Base-by-base conservation (phyloP, 2,888 invertebrate genomes). In the Sthenelais limicola region DNA sequence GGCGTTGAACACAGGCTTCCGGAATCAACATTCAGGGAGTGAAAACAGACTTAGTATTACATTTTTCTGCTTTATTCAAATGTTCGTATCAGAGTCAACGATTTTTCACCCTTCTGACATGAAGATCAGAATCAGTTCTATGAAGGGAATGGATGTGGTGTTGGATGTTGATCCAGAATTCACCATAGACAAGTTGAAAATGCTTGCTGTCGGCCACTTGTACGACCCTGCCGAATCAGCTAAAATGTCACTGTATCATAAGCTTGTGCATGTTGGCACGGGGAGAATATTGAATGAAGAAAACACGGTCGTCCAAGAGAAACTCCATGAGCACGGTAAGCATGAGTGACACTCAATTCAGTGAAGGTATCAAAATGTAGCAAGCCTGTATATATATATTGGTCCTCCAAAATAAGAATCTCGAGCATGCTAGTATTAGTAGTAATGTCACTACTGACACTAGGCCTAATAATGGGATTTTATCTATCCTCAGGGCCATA, bases 61-160 rank as follows among this genome's bases (percentile, higher is more conserved):
- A 5, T 51, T 51, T 9, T 56, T 5, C 9, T 48, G n/a, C n/a
- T n/a, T n/a, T n/a, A n/a, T n/a, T n/a, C n/a, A 51, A 58, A 88
- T 88, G 88, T 86, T 87, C 81, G 87, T 88, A 48, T 86, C 88
- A 24, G 88, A 88, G 73, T 77, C 82, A 3, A 83, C 79, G 72
- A 81, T 86, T 38, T 85, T 85, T 73, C 82, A 80, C 33, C 80
- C 84, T 73, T 80, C 83, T 67, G 80, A 77, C 52, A 82, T 86
- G 79, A 86, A 86, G 79, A 79, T 89, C 58, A 80, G 83, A 76
- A 82, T 89, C 35, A 82, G 86, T 3, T 86, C 82, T 76, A 82
- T 82, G 68, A 86, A 87, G 77, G 88, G 89, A 21, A 79, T 79
- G 9, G 82, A 83, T 26, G 83, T 84, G 79, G 79, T 82, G 5